Conservation (phyloP, 2,888 invertebrate genomes). For the Ischnus inquisitorius region DNA sequence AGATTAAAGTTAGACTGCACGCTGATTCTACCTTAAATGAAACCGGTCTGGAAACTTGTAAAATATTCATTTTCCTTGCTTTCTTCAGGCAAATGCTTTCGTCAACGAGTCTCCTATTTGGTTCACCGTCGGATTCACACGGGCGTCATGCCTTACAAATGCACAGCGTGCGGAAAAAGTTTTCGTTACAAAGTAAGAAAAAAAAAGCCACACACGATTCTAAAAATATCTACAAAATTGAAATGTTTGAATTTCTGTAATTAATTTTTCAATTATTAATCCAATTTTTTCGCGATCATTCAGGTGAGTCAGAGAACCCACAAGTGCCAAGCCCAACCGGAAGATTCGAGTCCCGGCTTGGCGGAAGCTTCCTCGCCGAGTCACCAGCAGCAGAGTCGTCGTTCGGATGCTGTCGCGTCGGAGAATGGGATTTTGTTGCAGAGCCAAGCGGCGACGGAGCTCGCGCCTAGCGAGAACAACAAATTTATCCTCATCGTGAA, state of each 20-base stretch:
- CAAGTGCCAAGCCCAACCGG: slow-evolving; percentile 90
- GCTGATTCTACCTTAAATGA: no score
- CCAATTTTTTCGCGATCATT: slow-evolving; percentile 37
- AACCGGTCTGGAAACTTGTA: no score
- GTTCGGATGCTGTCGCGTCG: slow-evolving; percentile 23
- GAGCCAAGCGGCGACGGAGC: slow-evolving; percentile 60
- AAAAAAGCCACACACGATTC: not conserved
- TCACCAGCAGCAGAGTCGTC: slow-evolving; percentile 79
- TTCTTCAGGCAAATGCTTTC: slow-evolving; percentile 92
- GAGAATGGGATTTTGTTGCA: slow-evolving; percentile 58
- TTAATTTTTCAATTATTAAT: not conserved
- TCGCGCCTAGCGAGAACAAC: slow-evolving; percentile 75
- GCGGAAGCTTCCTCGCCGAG: slow-evolving; percentile 71
- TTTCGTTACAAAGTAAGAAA: slow-evolving; percentile 92
- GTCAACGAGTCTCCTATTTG: slow-evolving; percentile 94
- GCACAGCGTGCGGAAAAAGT: slow-evolving; percentile 92
- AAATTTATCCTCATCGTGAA: slow-evolving; percentile 81
- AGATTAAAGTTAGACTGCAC: no score
- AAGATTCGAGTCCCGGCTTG: slow-evolving; percentile 87
- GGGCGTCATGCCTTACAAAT: slow-evolving; percentile 95
- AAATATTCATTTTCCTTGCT: not conserved
- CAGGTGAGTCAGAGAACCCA: slow-evolving; percentile 94
- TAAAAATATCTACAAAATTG: no score
- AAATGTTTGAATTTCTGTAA: no score
- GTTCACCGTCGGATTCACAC: slow-evolving; percentile 94